Conservation (phyloP, 1,140 invertebrate species). For the Drosophila leontia region DNA sequence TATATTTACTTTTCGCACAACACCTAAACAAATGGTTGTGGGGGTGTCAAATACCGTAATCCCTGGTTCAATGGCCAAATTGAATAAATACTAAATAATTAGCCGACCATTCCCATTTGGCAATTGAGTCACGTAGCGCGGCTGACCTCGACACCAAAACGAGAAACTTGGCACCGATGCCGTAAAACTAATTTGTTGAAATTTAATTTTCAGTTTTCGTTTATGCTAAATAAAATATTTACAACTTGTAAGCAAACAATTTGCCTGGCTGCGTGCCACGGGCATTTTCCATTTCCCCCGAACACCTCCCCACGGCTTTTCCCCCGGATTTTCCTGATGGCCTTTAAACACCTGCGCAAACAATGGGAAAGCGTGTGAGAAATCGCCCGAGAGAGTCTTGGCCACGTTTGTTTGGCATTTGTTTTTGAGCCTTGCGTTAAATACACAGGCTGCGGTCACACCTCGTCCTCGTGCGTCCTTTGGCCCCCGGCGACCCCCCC, state of each 20-base stretch:
- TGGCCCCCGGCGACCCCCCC: not conserved
- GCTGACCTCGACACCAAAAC: constrained; percentile 30
- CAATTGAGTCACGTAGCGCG: constrained; percentile 45
- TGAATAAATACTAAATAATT: constrained; percentile 53
- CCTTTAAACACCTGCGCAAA: constrained; percentile 75
- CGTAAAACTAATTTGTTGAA: constrained; percentile 80
- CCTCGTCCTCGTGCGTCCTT: constrained; percentile 39
- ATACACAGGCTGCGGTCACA: constrained; percentile 71
- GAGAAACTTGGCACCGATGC: constrained; percentile 27
- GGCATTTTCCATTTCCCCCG: constrained; percentile 8
- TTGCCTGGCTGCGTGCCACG: constrained; percentile 51
- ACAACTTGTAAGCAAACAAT: constrained; percentile 81
- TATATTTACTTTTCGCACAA: constrained; percentile 5
- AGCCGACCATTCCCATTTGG: constrained; percentile 29
- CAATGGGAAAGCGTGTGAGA: constrained; percentile 37
- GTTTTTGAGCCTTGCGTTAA: constrained; percentile 74
- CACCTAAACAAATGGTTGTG: not conserved
- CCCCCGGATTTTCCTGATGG: constrained; percentile 32
- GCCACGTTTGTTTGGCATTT: constrained; percentile 63
- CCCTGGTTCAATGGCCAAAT: constrained; percentile 4
- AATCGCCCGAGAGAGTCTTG: constrained; percentile 48
- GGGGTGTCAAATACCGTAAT: constrained; percentile 15
- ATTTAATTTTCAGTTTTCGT: constrained; percentile 71
- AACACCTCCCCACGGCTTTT: not conserved
- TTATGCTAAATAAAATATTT: constrained; percentile 75